Evolutionary conservation across 2,797 vertebrate species (phyloP).

Genomic region (Phrynocephalus guinanensis): DNA sequence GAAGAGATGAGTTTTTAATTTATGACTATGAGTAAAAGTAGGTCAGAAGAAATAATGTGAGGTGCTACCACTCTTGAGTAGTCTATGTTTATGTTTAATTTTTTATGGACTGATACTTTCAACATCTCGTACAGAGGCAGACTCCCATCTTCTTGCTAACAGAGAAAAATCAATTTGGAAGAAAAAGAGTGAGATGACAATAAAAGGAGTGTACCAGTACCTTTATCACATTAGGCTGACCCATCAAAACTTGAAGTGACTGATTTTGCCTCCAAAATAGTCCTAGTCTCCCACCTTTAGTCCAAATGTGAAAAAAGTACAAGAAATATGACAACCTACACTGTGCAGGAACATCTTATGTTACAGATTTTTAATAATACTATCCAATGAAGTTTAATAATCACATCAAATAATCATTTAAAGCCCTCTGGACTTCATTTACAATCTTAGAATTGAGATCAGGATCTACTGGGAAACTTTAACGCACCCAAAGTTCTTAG

Average conservation of each 20-base stretch:
- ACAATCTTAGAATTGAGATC: too few relatives aligned
- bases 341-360: too few relatives aligned
- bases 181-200: background rate
- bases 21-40: constrained; percentile 41
- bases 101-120: constrained; percentile 49
- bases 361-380: too few relatives aligned
- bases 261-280: background rate
- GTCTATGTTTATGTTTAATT: constrained; percentile 59
- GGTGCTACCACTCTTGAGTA: constrained; percentile 45
- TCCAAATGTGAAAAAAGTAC: background rate
- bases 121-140: constrained; percentile 17
- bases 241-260: background rate
- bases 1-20: constrained; percentile 2
- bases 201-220: background rate
- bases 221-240: constrained; percentile 28
- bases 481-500: too few relatives aligned
- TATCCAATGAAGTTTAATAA: too few relatives aligned
- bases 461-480: too few relatives aligned
- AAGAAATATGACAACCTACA: background rate
- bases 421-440: too few relatives aligned
- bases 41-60: constrained; percentile 47
- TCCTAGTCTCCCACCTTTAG: background rate
- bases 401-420: too few relatives aligned
- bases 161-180: constrained; percentile 26
- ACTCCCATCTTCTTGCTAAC: constrained; percentile 12